Conservation (phyloP, 2,797 vertebrate species). For the Gallinago solitaria region DNA sequence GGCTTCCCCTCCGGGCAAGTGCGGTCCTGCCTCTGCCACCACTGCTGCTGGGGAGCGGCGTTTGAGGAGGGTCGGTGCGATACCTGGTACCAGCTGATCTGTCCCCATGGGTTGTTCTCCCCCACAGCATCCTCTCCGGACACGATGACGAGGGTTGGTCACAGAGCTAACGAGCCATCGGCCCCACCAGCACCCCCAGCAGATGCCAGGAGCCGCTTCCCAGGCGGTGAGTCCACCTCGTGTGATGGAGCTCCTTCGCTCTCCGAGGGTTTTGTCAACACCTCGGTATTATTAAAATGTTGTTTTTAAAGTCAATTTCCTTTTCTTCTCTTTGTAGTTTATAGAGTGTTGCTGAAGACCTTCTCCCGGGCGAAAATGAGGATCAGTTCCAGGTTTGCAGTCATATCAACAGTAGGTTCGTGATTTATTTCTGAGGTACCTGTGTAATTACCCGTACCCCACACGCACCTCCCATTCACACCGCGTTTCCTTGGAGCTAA, state of each 20-base stretch:
- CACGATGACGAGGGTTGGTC: not conserved
- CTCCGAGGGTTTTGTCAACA: conserved; percentile 33
- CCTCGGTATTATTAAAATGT: conserved; percentile 41
- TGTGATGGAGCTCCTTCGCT: not conserved
- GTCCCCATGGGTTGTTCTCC: not conserved
- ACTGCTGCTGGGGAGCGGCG: not conserved
- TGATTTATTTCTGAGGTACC: conserved; percentile 29
- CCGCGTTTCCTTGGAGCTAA: not conserved
- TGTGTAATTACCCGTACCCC: not conserved
- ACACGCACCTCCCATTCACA: not conserved
- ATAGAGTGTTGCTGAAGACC: conserved; percentile 43
- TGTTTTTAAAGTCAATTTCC: conserved; percentile 49
- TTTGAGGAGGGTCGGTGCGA: not conserved
- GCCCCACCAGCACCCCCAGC: not conserved
- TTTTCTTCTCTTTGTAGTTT: conserved; percentile 60
- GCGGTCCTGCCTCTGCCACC: not conserved
- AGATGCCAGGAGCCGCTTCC: not conserved
- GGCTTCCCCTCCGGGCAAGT: accelerated
- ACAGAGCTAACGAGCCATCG: not conserved
- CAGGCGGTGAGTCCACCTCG: not conserved
- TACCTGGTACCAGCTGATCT: not conserved
- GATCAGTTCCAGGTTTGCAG: conserved; percentile 38
- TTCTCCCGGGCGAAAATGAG: conserved; percentile 25
- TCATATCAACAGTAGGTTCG: not conserved
- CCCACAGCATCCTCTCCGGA: not conserved